These are phyloP conservation scores for Chrosomus eos DNA, from an alignment of 2,797 vertebrate genomes.

Conservation along the genomic window DNA sequence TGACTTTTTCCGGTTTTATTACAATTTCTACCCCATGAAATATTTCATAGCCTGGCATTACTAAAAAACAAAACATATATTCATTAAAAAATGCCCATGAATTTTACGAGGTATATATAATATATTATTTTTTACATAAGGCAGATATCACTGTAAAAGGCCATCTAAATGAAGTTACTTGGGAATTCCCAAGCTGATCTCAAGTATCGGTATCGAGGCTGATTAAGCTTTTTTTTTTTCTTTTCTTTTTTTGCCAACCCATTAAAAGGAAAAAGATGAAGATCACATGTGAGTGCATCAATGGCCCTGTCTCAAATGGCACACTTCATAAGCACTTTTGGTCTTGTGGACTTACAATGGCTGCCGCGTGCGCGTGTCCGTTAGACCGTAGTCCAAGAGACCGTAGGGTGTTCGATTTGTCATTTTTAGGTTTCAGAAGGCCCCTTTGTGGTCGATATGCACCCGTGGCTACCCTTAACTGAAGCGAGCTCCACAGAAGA, in stretches of 20 bases:
- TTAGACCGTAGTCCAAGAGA: too few species aligned
- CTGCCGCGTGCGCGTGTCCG: too few species aligned
- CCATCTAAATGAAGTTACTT: background rate
- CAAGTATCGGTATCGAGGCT: background rate
- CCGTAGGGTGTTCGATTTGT: too few species aligned
- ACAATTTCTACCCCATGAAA: background rate
- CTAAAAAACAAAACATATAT: background rate
- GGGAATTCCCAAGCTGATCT: background rate
- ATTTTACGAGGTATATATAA: background rate
- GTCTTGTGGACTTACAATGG: too few species aligned
- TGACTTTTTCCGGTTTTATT: background rate
- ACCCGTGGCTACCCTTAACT: too few species aligned
- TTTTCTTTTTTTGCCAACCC: background rate
- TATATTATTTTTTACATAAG: background rate
- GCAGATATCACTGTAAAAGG: background rate
- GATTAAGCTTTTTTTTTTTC: background rate
- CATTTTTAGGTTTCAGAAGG: too few species aligned
- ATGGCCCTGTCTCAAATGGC: too few species aligned
- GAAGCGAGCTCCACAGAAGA: too few species aligned
- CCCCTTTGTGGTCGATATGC: too few species aligned
- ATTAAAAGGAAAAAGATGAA: background rate
- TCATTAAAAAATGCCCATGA: background rate
- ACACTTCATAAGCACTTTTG: too few species aligned
- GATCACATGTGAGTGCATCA: background rate
- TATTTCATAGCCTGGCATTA: background rate